Evolutionary conservation across 92 coral and sea anemone genomes (phyloP), one percentile per base, ranked within the genome.

Genomic region (Parazoanthus darwini): DNA sequence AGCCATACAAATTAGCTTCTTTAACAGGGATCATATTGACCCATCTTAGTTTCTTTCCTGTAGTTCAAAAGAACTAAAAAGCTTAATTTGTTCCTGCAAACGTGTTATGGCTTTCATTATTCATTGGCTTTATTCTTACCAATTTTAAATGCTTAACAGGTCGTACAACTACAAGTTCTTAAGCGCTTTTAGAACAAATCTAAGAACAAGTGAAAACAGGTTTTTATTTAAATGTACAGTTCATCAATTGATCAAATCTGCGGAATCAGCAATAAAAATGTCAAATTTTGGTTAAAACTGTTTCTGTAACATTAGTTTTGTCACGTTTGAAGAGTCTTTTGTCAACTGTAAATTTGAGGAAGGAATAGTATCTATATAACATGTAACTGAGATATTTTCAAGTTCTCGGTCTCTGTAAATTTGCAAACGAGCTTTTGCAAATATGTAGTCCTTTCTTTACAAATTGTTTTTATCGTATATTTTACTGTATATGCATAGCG

Each of bases 21-120:
- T 70, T 72, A 63, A 26, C 87, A 84, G 87, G 87, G 87, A 73
- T 84, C 87, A 50, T 26, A 84, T 84, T 83, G 59, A 83, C 43
- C 77, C 20, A 5, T 2, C 86, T 42, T 25, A 48, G 79, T 84
- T 71, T 84, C 79, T 72, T 43, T 70, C 70, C 79, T 46, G 42
- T 14, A 39, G 38, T 84, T 70, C 87, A 84, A 84, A 42, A 84
- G 87, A 84, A 84, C 43, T 66, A 38, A 46, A 84, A 83, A 84
- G 79, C 26, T 71, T 48, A 72, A 51, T 84, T 71, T 66, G n/a
- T n/a, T 46, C 4, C 68, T 71, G 22, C 66, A 39, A 84, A 84
- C 87, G 79, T 84, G 87, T 71, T 84, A 6, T 36, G 2, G 38
- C 66, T 29, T 68, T 54, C 43, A 84, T 84, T 84, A 84, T 84